Percentiles rank a stretch among this genome's conserved stretches.
phyloP scores from a whole-genome alignment of 2,888 invertebrate genomes.

The Microctonus aethiopoides region DNA sequence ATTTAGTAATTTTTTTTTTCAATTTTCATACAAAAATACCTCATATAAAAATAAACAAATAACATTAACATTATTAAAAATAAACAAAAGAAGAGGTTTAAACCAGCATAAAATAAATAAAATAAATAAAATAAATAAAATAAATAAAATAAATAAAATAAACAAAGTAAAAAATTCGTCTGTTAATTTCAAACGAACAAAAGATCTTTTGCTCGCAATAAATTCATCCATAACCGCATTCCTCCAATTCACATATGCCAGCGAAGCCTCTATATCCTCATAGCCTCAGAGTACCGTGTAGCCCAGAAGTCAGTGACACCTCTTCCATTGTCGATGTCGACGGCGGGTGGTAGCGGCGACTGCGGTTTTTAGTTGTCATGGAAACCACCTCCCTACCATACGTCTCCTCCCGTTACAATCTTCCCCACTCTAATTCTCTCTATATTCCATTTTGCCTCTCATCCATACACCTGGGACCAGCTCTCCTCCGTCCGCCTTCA shows the following conservation, averaged over 20 bases:
- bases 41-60: too few species aligned
- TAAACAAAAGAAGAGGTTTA: too few species aligned
- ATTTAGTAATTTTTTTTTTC: too few species aligned
- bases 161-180: neutral
- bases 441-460: conserved; percentile 34
- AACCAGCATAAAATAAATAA: too few species aligned
- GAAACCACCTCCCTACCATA: conserved; percentile 55
- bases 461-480: conserved; percentile 34
- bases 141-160: neutral
- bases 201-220: neutral
- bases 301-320: conserved; percentile 67
- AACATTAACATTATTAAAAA: too few species aligned
- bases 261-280: neutral
- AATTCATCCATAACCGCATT: neutral
- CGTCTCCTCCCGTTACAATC: conserved; percentile 31
- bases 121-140: neutral
- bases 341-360: conserved; percentile 53
- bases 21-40: too few species aligned
- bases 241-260: conserved; percentile 20
- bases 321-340: conserved; percentile 59
- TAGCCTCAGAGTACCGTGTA: conserved; percentile 41
- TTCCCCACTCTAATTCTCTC: conserved; percentile 33
- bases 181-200: neutral
- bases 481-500: conserved; percentile 50
- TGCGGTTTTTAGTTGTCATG: conserved; percentile 65